These are phyloP conservation scores for Daubentonia madagascariensis DNA, from an alignment of 2,113 vertebrate genomes.

Conservation along the genomic window DNA sequence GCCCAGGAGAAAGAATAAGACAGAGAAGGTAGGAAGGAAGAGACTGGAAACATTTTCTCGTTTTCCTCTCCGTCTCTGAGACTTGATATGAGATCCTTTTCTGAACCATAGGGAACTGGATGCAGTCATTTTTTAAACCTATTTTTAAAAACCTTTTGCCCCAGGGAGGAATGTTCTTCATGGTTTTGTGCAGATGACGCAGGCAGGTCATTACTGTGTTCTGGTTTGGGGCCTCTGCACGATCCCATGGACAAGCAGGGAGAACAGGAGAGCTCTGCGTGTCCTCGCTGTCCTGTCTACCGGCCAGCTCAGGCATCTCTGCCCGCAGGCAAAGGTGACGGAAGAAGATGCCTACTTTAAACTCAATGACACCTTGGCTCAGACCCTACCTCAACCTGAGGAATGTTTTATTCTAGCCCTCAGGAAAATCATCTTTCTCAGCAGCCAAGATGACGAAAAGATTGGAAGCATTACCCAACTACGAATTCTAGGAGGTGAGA, in stretches of 20 bases:
- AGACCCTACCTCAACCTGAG: background rate
- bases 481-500: background rate
- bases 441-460: background rate
- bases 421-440: background rate
- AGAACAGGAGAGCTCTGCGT: fast-evolving
- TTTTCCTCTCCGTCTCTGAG: background rate
- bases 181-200: fast-evolving
- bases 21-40: background rate
- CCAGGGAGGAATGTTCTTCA: background rate
- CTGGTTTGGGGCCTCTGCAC: background rate
- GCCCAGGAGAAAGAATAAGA: background rate
- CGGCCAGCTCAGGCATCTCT: background rate
- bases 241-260: fast-evolving
- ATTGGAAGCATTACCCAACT: background rate
- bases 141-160: background rate
- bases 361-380: background rate
- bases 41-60: background rate
- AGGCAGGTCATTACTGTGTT: background rate
- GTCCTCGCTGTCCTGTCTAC: fast-evolving
- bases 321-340: background rate
- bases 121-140: background rate
- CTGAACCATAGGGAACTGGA: background rate
- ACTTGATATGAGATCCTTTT: background rate
- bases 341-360: background rate
- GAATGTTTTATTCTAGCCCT: background rate